Conservation (phyloP, 2,888 invertebrate genomes). For the Cyclophora albipunctata region DNA sequence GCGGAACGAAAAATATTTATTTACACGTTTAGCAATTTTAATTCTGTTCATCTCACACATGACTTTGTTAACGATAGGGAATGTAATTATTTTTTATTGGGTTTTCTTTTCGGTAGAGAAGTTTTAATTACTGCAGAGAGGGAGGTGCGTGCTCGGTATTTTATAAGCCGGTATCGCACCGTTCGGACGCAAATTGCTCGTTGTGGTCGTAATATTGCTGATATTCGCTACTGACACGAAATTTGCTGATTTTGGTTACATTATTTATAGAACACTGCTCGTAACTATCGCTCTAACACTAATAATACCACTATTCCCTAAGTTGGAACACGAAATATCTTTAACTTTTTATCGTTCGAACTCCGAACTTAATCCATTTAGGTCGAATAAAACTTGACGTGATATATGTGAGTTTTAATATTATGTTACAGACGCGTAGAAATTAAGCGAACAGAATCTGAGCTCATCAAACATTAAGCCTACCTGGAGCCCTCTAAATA, state of each 20-base stretch:
- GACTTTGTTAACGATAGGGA: constrained; percentile 42
- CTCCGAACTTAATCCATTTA: constrained; percentile 46
- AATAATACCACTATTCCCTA: constrained; percentile 9
- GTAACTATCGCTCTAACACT: constrained; percentile 24
- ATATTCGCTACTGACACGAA: constrained; percentile 37
- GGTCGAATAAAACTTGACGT: constrained; percentile 35
- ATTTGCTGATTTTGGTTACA: constrained; percentile 39
- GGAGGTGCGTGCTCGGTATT: constrained; percentile 41
- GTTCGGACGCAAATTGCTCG: constrained; percentile 50
- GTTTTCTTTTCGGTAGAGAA: constrained; percentile 58
- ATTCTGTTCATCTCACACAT: constrained; percentile 48
- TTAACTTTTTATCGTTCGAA: constrained; percentile 29
- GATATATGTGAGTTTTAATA: constrained; percentile 41
- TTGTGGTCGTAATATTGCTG: constrained; percentile 51
- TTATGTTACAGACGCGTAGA: constrained; percentile 39
- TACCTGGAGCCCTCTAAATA: constrained; percentile 63
- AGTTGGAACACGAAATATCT: constrained; percentile 18
- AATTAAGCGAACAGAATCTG: constrained; percentile 62
- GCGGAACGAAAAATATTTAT: constrained; percentile 56
- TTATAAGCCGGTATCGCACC: constrained; percentile 34
- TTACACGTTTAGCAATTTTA: constrained; percentile 49
- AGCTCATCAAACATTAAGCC: constrained; percentile 70
- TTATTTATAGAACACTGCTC: constrained; percentile 38
- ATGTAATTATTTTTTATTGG: constrained; percentile 58
- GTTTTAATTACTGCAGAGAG: constrained; percentile 55